Evolutionary conservation across 2,888 invertebrate species (phyloP).

Genomic region (Ormyrus nitidulus): DNA sequence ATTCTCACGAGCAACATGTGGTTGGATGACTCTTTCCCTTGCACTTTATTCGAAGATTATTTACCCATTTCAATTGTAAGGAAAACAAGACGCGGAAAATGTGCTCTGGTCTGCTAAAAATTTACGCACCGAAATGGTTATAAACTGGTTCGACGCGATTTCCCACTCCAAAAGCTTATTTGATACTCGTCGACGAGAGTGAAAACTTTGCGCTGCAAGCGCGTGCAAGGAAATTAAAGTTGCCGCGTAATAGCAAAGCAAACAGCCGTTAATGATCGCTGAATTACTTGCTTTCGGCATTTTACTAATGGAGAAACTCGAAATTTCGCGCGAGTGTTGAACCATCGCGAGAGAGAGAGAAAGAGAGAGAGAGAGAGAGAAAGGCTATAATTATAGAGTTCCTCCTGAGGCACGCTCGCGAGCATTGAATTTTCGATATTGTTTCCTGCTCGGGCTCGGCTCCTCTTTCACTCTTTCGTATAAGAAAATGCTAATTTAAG

Average conservation of each 20-base stretch:
- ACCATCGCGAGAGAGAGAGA: neutral
- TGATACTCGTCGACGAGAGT: neutral
- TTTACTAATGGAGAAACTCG: constrained; percentile 45
- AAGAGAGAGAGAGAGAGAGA: no score
- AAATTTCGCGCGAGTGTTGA: constrained; percentile 6
- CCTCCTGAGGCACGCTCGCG: neutral
- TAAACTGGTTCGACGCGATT: no score
- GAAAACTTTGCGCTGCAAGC: no score
- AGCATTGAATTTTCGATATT: constrained; percentile 29
- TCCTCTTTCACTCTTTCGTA: neutral
- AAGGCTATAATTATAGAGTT: constrained; percentile 27
- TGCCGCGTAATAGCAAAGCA: constrained; percentile 34
- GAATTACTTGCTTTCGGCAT: constrained; percentile 17
- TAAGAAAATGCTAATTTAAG: constrained; percentile 37
- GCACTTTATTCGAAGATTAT: no score
- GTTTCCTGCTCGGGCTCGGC: neutral
- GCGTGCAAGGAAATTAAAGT: constrained; percentile 7
- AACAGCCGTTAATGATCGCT: constrained; percentile 42
- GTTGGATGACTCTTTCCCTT: no score
- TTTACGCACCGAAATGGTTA: no score
- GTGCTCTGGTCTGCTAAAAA: no score
- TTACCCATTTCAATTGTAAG: no score
- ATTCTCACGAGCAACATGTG: no score
- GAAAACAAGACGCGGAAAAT: no score
- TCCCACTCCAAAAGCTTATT: neutral